A percentile compares a stretch with the other conserved stretches of the same genome.
Evolutionary conservation across 2,888 invertebrate genomes (phyloP).

Genomic region (Eupelmus urozonus): DNA sequence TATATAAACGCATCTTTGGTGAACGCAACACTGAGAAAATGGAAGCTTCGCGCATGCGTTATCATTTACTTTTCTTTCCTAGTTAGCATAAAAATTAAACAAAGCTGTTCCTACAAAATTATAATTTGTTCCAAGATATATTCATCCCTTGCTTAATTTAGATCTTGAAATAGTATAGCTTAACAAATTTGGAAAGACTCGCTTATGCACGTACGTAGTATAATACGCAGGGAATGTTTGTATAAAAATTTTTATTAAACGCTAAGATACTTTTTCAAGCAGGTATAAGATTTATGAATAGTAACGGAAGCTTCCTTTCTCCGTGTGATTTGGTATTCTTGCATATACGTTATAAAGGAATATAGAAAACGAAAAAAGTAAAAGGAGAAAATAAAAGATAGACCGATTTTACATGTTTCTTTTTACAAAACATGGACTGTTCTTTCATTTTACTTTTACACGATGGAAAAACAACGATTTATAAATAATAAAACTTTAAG

Average conservation of each 20-base stretch:
- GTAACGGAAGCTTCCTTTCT: conserved; percentile 53
- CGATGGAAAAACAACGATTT: conserved; percentile 47
- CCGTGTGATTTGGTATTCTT: conserved; percentile 71
- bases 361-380: conserved; percentile 26
- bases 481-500: conserved; percentile 60
- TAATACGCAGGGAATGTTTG: conserved; percentile 42
- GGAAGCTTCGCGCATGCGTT: conserved; percentile 39
- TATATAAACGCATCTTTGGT: conserved; percentile 70
- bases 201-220: background rate
- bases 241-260: background rate
- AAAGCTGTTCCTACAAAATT: background rate
- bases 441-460: conserved; percentile 37
- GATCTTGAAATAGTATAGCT: background rate
- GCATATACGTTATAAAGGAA: conserved; percentile 61
- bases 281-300: conserved; percentile 16
- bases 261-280: background rate
- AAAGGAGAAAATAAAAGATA: conserved; percentile 25
- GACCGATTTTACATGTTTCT: conserved; percentile 29
- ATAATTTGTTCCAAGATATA: background rate
- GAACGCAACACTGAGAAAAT: conserved; percentile 60
- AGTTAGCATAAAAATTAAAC: background rate
- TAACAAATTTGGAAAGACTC: conserved; percentile 34
- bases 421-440: conserved; percentile 1
- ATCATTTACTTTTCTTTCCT: background rate
- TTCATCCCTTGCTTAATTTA: conserved; percentile 32